Conservation (phyloP, 2,797 vertebrate species). For the Gouania willdenowi region DNA sequence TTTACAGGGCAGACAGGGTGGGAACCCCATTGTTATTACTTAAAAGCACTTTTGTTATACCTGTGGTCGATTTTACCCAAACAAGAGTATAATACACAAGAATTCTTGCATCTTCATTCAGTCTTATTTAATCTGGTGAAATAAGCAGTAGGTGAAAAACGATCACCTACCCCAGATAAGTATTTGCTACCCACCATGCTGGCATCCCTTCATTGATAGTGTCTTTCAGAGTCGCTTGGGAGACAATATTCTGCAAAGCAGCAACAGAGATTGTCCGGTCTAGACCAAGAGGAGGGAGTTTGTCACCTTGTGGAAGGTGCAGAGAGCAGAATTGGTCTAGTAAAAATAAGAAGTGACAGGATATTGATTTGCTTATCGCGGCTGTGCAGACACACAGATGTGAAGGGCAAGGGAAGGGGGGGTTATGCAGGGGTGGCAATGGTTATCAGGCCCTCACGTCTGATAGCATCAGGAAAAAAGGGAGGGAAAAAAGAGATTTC, state of each 20-base stretch:
- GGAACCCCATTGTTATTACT: constrained; percentile 1
- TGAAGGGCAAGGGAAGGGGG: constrained; percentile 72
- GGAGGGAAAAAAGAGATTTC: constrained; percentile 64
- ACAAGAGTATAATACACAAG: constrained; percentile 17
- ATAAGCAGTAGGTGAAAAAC: constrained; percentile 12
- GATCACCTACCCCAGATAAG: constrained; percentile 12
- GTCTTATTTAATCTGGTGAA: constrained; percentile 29
- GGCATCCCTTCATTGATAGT: constrained; percentile 38
- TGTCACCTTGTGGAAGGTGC: constrained; percentile 80
- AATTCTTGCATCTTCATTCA: constrained; percentile 12
- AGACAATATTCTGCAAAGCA: constrained; percentile 64
- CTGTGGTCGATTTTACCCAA: constrained; percentile 11
- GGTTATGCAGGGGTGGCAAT: constrained; percentile 55
- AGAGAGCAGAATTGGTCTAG: constrained; percentile 77
- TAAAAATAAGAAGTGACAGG: constrained; percentile 85
- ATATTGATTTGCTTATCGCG: constrained; percentile 86
- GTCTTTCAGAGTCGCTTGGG: constrained; percentile 49
- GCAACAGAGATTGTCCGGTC: constrained; percentile 61
- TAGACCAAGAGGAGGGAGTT: constrained; percentile 64
- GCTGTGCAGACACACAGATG: constrained; percentile 79
- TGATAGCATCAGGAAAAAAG: constrained; percentile 67
- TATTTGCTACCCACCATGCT: constrained; percentile 23
- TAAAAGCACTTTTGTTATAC: constrained; percentile 2
- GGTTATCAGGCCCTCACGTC: constrained; percentile 79
- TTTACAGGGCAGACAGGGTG: too few species aligned